Evolutionary conservation across 92 coral and sea anemone species (phyloP).

Genomic region (Porites divaricata): DNA sequence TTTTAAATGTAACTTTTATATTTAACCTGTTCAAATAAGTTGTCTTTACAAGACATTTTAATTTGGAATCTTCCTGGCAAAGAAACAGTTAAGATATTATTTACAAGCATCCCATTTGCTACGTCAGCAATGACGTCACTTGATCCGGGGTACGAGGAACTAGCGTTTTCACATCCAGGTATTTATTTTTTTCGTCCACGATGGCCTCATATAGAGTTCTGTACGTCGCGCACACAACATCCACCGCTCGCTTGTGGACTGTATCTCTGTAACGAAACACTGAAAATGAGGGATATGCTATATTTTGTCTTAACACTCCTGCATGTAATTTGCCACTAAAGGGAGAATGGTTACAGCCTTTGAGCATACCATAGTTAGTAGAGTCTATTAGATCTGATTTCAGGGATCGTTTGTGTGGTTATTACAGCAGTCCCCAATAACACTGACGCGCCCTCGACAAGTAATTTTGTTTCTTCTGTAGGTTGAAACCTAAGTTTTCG

Average conservation of each 20-base stretch:
- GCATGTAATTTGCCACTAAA: too few species aligned
- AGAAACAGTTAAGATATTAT: background rate
- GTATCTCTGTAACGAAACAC: slow-evolving; percentile 75
- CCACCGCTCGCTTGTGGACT: slow-evolving; percentile 95
- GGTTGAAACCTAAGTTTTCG: too few species aligned
- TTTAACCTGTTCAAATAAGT: background rate
- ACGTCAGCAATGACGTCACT: slow-evolving; percentile 92
- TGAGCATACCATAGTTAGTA: too few species aligned
- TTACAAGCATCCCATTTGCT: slow-evolving; percentile 22
- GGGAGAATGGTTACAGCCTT: too few species aligned
- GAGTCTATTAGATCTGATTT: too few species aligned
- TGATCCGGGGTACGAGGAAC: slow-evolving; percentile 95
- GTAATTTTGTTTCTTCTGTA: too few species aligned
- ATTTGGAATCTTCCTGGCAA: background rate
- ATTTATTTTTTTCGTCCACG: slow-evolving; percentile 80
- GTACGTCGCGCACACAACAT: slow-evolving; percentile 93
- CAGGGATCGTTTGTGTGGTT: too few species aligned
- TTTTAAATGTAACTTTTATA: too few species aligned
- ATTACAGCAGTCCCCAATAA: too few species aligned
- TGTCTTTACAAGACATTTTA: background rate
- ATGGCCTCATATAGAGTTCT: slow-evolving; percentile 79
- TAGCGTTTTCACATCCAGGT: slow-evolving; percentile 79
- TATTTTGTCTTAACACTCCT: too few species aligned
- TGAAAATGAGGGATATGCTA: too few species aligned
- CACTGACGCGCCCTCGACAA: too few species aligned